phyloP scores from a whole-genome alignment of 2,888 invertebrate species.

The Sthenelais limicola region DNA sequence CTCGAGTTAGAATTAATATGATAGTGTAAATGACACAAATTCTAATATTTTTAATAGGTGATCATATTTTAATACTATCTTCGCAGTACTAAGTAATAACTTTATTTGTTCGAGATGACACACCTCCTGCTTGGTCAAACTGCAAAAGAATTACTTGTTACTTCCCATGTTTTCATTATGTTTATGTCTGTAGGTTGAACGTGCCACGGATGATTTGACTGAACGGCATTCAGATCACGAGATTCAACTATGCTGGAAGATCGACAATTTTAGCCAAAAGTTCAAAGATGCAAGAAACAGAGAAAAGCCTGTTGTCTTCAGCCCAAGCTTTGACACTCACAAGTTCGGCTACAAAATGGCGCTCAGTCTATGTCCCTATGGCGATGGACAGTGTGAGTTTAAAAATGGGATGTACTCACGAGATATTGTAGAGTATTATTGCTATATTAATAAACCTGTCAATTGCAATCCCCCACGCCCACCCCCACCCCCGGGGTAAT shows the following conservation, averaged over 20 bases:
- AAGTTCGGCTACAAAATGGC: slow-evolving; percentile 31
- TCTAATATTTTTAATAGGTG: too few relatives aligned
- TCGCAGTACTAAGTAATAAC: too few relatives aligned
- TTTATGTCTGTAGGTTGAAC: not conserved
- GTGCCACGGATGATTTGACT: not conserved
- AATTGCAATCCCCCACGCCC: too few relatives aligned
- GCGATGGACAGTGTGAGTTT: slow-evolving; percentile 36
- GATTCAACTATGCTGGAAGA: slow-evolving; percentile 31
- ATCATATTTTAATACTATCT: too few relatives aligned
- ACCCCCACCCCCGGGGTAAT: too few relatives aligned
- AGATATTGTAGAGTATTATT: too few relatives aligned
- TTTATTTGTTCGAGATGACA: not conserved
- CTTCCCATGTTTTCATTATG: not conserved
- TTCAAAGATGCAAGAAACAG: slow-evolving; percentile 10
- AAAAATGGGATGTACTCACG: not conserved
- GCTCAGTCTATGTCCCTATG: slow-evolving; percentile 38
- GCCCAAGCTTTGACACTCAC: slow-evolving; percentile 40
- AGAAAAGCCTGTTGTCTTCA: slow-evolving; percentile 27
- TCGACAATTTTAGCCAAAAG: slow-evolving; percentile 15
- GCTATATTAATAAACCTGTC: too few relatives aligned
- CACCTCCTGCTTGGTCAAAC: not conserved
- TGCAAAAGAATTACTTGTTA: not conserved
- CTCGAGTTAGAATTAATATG: too few relatives aligned
- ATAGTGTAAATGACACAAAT: too few relatives aligned
- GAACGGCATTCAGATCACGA: not conserved